A percentile compares a stretch with the other conserved stretches of the same genome.
These are phyloP conservation scores for Drosophila ezoana DNA, from an alignment of 2,888 invertebrate genomes.

Conservation along the genomic window DNA sequence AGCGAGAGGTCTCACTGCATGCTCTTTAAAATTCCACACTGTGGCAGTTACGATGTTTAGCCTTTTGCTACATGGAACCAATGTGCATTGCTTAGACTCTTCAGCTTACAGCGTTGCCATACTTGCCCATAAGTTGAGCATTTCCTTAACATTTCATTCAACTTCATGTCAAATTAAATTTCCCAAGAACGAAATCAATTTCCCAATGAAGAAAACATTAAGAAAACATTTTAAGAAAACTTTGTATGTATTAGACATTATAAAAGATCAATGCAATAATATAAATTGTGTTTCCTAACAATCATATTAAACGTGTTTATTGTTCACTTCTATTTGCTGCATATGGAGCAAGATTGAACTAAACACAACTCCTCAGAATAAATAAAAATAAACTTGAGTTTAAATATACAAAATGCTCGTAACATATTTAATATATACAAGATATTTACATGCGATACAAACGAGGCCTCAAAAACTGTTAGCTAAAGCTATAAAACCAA, in stretches of 20 bases:
- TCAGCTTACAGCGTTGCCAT: no score
- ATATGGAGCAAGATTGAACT: conserved; percentile 3
- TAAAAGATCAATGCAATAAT: neutral
- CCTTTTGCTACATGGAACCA: no score
- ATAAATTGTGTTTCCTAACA: no score
- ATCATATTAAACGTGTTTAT: neutral
- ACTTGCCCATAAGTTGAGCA: no score
- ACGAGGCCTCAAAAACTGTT: conserved; percentile 18
- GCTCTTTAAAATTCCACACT: no score
- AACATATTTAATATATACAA: conserved; percentile 42
- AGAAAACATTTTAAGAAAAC: no score
- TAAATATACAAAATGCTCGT: conserved; percentile 17
- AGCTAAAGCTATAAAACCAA: conserved; percentile 63
- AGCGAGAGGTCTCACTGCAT: no score
- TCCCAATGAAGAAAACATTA: no score
- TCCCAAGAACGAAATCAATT: neutral
- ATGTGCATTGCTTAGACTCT: no score
- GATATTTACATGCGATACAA: conserved; percentile 30
- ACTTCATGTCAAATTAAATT: no score
- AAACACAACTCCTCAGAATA: conserved; percentile 14
- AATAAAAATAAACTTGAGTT: conserved; percentile 21
- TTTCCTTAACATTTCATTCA: no score
- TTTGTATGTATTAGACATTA: neutral
- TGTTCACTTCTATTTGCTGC: neutral
- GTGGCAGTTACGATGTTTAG: no score